Evolutionary conservation across 2,797 vertebrate species (phyloP).

Genomic region (Eremophila alpestris): DNA sequence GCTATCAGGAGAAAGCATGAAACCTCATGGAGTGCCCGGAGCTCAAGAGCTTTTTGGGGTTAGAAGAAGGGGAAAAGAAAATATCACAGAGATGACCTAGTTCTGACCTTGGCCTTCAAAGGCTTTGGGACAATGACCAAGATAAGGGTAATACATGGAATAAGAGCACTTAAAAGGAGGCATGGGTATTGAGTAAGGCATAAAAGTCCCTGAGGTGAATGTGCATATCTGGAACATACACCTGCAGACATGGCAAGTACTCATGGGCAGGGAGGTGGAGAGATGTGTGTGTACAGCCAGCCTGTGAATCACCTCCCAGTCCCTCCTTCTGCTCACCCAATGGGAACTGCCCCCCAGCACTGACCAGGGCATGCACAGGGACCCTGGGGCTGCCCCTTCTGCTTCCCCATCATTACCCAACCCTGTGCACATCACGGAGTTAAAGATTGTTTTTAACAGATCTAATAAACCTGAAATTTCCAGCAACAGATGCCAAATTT

Average conservation of each 20-base stretch:
- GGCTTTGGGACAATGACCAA: background rate
- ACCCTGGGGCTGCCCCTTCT: accelerated
- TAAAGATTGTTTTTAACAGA: background rate
- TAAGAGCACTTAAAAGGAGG: background rate
- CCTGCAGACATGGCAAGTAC: accelerated
- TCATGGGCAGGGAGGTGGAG: background rate
- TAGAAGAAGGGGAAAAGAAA: background rate
- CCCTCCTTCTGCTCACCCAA: background rate
- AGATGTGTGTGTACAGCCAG: accelerated
- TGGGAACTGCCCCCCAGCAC: accelerated
- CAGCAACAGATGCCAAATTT: constrained; percentile 20
- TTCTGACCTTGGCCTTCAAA: background rate
- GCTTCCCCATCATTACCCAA: accelerated
- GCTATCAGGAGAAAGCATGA: background rate
- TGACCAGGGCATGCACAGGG: background rate
- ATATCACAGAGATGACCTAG: background rate
- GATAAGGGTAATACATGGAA: background rate
- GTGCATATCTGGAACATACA: background rate
- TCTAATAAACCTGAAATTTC: constrained; percentile 28
- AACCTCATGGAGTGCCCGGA: background rate
- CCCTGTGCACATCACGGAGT: accelerated
- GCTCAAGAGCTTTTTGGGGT: background rate
- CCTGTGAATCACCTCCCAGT: background rate
- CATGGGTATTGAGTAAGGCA: accelerated
- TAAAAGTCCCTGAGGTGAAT: background rate